phyloP scores from a whole-genome alignment of 2,113 vertebrate species.

The Oxygymnocypris stewartii region DNA sequence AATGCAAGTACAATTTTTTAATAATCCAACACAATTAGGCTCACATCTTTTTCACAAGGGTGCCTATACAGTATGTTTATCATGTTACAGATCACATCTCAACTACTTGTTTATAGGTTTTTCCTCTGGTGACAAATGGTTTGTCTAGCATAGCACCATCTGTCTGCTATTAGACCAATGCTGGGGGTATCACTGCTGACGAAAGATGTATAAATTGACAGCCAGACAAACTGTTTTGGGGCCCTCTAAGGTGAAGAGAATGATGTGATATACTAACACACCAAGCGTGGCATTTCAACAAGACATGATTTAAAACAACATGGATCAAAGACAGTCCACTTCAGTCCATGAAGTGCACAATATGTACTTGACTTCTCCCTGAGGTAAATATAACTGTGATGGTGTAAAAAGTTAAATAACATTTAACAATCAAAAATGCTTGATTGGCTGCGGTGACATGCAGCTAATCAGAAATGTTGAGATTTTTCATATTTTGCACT shows the following conservation, averaged over 20 bases:
- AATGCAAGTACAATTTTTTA: not conserved
- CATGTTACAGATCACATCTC: not conserved
- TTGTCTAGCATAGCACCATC: slow-evolving; percentile 64
- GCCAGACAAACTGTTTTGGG: slow-evolving; percentile 64
- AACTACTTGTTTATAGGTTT: not conserved
- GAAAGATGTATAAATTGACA: slow-evolving; percentile 66
- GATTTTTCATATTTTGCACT: not conserved
- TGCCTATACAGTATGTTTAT: not conserved
- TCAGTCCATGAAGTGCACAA: not conserved
- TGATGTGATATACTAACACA: not conserved
- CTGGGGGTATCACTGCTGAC: slow-evolving; percentile 69
- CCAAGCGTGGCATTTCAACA: not conserved
- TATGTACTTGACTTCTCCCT: not conserved
- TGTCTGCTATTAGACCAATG: slow-evolving; percentile 65
- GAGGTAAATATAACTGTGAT: not conserved
- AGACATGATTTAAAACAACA: not conserved
- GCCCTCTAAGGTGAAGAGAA: slow-evolving; percentile 66
- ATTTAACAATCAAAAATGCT: slow-evolving; percentile 55
- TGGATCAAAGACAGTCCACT: not conserved
- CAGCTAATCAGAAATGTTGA: slow-evolving; percentile 7
- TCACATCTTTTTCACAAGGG: not conserved
- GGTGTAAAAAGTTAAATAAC: slow-evolving; percentile 68
- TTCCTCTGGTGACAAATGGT: slow-evolving; percentile 63
- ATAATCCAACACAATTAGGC: not conserved
- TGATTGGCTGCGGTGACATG: slow-evolving; percentile 37